A percentile compares a stretch with the other conserved stretches of the same genome.
phyloP scores from a whole-genome alignment of 2,113 vertebrate species.

The Sinocyclocheilus maitianheensis region DNA sequence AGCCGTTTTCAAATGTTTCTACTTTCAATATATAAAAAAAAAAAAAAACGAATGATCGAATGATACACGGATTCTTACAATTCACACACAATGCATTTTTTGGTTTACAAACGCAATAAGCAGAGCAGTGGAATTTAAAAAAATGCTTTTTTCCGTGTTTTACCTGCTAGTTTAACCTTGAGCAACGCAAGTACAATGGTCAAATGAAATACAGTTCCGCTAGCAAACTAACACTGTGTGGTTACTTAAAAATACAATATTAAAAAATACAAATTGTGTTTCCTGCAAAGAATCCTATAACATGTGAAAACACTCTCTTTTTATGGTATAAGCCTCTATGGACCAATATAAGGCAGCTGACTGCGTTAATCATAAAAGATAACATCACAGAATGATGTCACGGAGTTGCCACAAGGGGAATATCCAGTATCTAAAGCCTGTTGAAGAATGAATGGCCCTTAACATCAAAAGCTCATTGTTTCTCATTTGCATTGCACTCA shows the following conservation, averaged over 20 bases:
- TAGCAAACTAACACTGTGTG: too few relatives aligned
- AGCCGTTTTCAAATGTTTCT: too few relatives aligned
- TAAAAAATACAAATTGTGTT: neutral
- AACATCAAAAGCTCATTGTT: constrained; percentile 32
- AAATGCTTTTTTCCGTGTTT: neutral
- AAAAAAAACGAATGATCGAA: too few relatives aligned
- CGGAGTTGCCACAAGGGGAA: neutral
- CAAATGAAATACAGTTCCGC: too few relatives aligned
- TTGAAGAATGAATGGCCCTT: constrained; percentile 25
- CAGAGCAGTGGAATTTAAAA: too few relatives aligned
- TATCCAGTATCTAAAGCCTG: constrained; percentile 1
- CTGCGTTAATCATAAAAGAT: constrained; percentile 20
- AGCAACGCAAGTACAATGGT: too few relatives aligned
- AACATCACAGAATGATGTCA: constrained; percentile 15
- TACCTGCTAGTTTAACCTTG: neutral
- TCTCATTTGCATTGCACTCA: constrained; percentile 18
- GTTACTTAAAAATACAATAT: too few relatives aligned
- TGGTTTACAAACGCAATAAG: too few relatives aligned
- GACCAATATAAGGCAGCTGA: neutral
- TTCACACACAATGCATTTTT: too few relatives aligned
- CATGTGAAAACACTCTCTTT: neutral
- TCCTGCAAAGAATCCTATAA: neutral
- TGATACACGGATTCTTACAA: neutral
- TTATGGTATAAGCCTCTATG: neutral
- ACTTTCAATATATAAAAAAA: too few relatives aligned